Percentiles rank a stretch among this genome's conserved stretches.
Evolutionary conservation across 2,113 vertebrate species (phyloP).

Genomic region (Bagarius yarrelli): DNA sequence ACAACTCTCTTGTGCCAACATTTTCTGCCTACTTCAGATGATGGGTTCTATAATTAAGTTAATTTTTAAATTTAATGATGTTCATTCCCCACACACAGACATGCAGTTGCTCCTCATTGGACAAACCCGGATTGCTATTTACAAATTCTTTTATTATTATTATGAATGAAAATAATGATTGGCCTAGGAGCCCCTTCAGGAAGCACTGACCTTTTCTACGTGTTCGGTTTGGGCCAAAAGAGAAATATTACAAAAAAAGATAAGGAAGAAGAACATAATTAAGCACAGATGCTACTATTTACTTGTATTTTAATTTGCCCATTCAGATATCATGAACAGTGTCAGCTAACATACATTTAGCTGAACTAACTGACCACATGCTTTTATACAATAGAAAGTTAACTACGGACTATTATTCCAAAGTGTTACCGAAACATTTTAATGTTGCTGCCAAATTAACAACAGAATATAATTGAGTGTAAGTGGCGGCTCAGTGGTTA

Average conservation of each 20-base stretch:
- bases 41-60: conserved; percentile 49
- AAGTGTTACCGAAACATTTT: too few relatives aligned
- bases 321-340: neutral
- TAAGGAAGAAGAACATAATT: neutral
- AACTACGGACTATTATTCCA: neutral
- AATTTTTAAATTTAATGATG: conserved; percentile 56
- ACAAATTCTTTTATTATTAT: conserved; percentile 38
- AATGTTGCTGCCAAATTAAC: neutral
- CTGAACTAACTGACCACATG: neutral
- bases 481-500: too few relatives aligned
- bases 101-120: conserved; percentile 41
- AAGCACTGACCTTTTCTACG: conserved; percentile 18
- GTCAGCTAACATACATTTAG: neutral
- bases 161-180: conserved; percentile 25
- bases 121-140: conserved; percentile 47
- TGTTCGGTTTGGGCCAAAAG: conserved; percentile 11
- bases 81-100: conserved; percentile 30
- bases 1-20: conserved; percentile 39
- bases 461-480: neutral
- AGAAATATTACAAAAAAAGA: conserved; percentile 11
- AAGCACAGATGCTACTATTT: neutral
- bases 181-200: neutral
- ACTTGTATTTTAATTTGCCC: neutral
- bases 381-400: neutral
- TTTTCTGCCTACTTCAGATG: conserved; percentile 47